Percentiles rank a stretch among this genome's conserved stretches.
Evolutionary conservation across 2,113 vertebrate species (phyloP).

Genomic region (Cheirogaleus medius): DNA sequence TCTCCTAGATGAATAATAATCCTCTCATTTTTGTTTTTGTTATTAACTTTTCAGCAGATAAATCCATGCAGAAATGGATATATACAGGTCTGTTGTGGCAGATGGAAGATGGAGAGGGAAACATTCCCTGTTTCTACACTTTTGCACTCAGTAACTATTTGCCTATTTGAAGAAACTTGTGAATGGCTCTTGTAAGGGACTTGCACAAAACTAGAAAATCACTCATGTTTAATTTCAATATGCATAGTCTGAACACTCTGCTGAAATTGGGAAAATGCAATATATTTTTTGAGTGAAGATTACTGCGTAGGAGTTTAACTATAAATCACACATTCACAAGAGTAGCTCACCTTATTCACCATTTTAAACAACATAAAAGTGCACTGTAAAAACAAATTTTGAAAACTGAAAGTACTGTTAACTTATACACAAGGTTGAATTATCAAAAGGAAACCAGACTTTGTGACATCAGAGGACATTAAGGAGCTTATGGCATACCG

Average conservation of each 20-base stretch:
- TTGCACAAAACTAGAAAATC: constrained; percentile 20
- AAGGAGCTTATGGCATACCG: background rate
- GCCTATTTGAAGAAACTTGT: background rate
- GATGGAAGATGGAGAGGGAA: background rate
- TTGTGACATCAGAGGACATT: background rate
- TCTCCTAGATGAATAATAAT: background rate
- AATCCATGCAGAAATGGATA: background rate
- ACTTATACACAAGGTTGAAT: constrained; percentile 25
- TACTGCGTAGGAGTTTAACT: constrained; percentile 38
- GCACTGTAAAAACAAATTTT: background rate
- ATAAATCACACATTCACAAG: constrained; percentile 54
- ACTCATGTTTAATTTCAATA: constrained; percentile 13
- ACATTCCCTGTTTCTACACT: background rate
- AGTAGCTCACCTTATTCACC: constrained; percentile 44
- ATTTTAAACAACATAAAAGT: constrained; percentile 35
- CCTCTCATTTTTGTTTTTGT: background rate
- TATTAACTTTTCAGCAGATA: background rate
- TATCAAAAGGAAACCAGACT: constrained; percentile 44
- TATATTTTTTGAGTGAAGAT: constrained; percentile 50
- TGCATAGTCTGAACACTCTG: background rate
- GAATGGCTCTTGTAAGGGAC: constrained; percentile 20
- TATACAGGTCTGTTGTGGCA: background rate
- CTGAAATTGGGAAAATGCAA: constrained; percentile 25
- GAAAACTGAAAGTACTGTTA: constrained; percentile 19
- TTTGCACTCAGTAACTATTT: background rate